Evolutionary conservation across 37 sponge, comb jelly and placozoan genomes (phyloP).

Genomic region (Ianthella basta): DNA sequence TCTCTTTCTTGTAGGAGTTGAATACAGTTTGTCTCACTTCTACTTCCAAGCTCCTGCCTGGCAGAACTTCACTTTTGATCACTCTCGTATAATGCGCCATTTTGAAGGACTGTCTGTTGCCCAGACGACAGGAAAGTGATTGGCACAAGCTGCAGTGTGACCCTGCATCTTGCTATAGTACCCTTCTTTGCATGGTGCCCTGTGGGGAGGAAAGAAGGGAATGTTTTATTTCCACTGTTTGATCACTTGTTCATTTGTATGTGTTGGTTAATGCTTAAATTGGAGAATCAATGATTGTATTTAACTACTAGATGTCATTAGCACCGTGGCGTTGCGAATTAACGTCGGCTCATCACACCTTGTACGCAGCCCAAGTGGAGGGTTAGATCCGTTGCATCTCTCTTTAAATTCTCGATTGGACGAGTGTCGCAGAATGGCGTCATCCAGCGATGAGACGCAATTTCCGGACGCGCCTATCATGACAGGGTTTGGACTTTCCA

Average conservation of each 20-base stretch:
- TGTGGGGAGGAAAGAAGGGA: too few relatives aligned
- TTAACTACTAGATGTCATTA: too few relatives aligned
- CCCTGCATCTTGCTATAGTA: neutral
- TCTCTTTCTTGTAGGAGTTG: neutral
- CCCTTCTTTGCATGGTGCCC: neutral
- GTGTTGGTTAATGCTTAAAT: too few relatives aligned
- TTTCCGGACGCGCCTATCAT: neutral
- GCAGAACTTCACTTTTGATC: conserved; percentile 17
- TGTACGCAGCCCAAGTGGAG: too few relatives aligned
- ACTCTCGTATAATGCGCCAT: neutral
- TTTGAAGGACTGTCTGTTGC: neutral
- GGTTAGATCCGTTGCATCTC: too few relatives aligned
- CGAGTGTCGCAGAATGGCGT: neutral
- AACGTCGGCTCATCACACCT: too few relatives aligned
- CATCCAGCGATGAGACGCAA: neutral
- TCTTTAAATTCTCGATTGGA: too few relatives aligned
- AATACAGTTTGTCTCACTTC: neutral
- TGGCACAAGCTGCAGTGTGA: neutral
- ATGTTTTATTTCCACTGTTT: too few relatives aligned
- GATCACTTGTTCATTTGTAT: too few relatives aligned
- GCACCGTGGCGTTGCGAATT: too few relatives aligned
- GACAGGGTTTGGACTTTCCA: neutral
- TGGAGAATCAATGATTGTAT: too few relatives aligned
- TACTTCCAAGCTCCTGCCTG: neutral
- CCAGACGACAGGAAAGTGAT: neutral